These are phyloP conservation scores for Mormyrus proboscirostris DNA, from an alignment of 2,797 vertebrate genomes.

Conservation along the genomic window DNA sequence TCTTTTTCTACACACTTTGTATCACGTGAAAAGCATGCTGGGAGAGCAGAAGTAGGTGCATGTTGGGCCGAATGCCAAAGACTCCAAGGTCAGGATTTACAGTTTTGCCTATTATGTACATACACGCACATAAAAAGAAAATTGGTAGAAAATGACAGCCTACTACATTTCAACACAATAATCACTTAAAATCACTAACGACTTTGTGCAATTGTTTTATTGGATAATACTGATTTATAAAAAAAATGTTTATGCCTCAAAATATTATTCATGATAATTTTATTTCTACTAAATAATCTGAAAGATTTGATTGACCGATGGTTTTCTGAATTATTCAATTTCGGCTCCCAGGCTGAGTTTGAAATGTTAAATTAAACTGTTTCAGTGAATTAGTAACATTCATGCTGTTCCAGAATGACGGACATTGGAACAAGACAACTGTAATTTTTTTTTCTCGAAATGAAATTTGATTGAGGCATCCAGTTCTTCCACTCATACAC, in stretches of 20 bases:
- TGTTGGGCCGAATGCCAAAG: background rate
- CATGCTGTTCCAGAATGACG: background rate
- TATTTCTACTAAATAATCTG: background rate
- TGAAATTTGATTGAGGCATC: background rate
- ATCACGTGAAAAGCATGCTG: background rate
- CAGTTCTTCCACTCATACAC: conserved; percentile 2
- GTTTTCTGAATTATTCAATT: background rate
- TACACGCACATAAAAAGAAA: background rate
- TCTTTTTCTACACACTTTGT: background rate
- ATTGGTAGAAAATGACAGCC: background rate
- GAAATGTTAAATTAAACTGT: background rate
- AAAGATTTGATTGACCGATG: background rate
- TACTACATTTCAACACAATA: background rate
- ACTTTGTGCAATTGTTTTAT: background rate
- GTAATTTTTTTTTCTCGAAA: background rate
- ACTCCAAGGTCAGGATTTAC: background rate
- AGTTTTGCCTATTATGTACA: background rate
- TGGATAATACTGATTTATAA: background rate
- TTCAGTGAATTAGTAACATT: background rate
- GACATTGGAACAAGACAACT: background rate
- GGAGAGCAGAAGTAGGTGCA: background rate
- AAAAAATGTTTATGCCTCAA: background rate
- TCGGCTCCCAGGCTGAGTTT: background rate
- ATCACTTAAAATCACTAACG: background rate
- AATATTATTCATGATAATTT: background rate